Conservation (phyloP, 2,888 invertebrate genomes). For the Clostera curtula region DNA sequence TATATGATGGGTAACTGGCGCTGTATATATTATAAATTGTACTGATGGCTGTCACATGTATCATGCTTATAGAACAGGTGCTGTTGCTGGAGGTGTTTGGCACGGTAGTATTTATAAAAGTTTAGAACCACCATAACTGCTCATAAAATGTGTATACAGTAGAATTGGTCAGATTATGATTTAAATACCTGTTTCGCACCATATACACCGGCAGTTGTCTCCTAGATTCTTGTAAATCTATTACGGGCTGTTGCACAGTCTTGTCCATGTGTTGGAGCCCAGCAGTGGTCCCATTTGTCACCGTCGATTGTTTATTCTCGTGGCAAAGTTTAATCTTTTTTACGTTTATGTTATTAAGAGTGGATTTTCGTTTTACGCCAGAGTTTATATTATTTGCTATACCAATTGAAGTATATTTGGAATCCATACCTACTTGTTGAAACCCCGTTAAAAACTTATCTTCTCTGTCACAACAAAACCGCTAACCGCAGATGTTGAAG, state of each 20-base stretch:
- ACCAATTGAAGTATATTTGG: constrained; percentile 53
- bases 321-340: constrained; percentile 41
- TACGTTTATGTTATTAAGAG: constrained; percentile 29
- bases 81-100: too few relatives aligned
- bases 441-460: background rate
- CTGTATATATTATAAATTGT: too few relatives aligned
- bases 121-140: too few relatives aligned
- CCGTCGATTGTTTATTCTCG: constrained; percentile 14
- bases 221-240: constrained; percentile 53
- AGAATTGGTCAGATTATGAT: too few relatives aligned
- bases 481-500: too few relatives aligned
- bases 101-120: too few relatives aligned
- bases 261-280: constrained; percentile 16
- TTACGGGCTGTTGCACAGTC: constrained; percentile 20
- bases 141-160: too few relatives aligned
- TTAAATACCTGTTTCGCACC: constrained; percentile 65
- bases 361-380: constrained; percentile 35
- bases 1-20: too few relatives aligned
- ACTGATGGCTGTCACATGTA: too few relatives aligned
- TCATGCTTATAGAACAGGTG: too few relatives aligned
- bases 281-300: constrained; percentile 22
- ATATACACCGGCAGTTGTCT: constrained; percentile 71
- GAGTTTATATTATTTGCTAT: constrained; percentile 27
- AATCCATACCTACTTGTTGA: constrained; percentile 59
- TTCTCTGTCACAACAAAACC: too few relatives aligned